Conservation (phyloP, 1,140 invertebrate species). For the Adoxophyes honmai region DNA sequence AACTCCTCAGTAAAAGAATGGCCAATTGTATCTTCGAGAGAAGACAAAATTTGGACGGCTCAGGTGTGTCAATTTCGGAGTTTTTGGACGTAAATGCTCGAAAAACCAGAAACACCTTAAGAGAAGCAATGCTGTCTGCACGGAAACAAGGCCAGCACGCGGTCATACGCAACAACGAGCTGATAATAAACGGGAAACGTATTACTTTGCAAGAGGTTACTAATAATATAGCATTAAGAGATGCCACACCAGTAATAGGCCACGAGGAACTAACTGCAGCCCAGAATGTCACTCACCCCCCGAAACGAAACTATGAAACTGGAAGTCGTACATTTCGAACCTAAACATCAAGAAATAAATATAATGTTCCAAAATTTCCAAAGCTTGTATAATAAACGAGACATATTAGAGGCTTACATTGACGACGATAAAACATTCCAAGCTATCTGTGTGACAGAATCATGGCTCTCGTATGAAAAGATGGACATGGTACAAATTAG, state of each 20-base stretch:
- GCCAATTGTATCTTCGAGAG: constrained; percentile 12
- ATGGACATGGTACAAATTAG: too few species aligned
- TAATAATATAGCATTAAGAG: too few species aligned
- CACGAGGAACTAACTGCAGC: too few species aligned
- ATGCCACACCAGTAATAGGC: too few species aligned
- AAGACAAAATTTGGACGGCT: neutral
- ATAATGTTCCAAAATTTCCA: neutral
- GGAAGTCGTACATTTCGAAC: neutral
- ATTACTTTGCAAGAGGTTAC: too few species aligned
- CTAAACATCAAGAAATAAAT: neutral
- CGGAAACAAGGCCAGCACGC: neutral
- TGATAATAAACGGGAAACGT: neutral
- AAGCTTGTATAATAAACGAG: neutral
- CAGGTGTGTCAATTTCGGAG: constrained; percentile 16
- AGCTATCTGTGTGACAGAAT: too few species aligned
- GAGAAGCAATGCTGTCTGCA: neutral
- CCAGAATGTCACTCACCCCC: too few species aligned
- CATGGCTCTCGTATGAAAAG: too few species aligned
- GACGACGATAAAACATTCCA: too few species aligned
- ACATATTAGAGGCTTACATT: neutral
- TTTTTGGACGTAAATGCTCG: neutral
- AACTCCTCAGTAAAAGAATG: constrained; percentile 18
- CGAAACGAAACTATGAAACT: too few species aligned
- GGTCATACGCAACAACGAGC: neutral
- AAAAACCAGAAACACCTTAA: neutral